Evolutionary conservation across 1,140 invertebrate genomes (phyloP).

Genomic region (Calephelis nemesis): DNA sequence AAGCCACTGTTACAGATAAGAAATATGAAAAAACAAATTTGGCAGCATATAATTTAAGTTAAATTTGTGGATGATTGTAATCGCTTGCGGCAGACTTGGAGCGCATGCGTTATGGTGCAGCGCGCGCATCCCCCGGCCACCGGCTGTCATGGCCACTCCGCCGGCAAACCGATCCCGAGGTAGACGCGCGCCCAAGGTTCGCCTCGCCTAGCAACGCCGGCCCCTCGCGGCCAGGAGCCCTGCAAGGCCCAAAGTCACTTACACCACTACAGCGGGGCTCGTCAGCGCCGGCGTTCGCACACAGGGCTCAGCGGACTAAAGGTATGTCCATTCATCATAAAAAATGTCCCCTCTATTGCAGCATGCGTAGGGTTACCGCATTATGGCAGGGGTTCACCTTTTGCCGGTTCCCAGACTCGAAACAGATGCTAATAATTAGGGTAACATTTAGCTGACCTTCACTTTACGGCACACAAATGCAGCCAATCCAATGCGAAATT

Average conservation of each 20-base stretch:
- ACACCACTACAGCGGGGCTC: conserved; percentile 47
- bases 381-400: conserved; percentile 41
- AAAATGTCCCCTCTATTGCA: conserved; percentile 42
- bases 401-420: conserved; percentile 1
- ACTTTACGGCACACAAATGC: conserved; percentile 39
- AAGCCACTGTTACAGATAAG: neutral
- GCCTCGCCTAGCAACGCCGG: conserved; percentile 66
- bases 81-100: conserved; percentile 49
- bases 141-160: conserved; percentile 62
- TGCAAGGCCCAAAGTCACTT: conserved; percentile 46
- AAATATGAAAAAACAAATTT: neutral
- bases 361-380: conserved; percentile 41
- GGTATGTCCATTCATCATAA: conserved; percentile 44
- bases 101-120: conserved; percentile 63
- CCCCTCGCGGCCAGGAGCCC: conserved; percentile 70
- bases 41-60: conserved; percentile 20
- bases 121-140: conserved; percentile 53
- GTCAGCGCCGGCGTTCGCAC: conserved; percentile 65
- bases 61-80: conserved; percentile 37
- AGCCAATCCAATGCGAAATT: conserved; percentile 20
- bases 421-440: conserved; percentile 8
- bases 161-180: conserved; percentile 65
- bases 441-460: conserved; percentile 46
- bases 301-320: conserved; percentile 65
- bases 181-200: conserved; percentile 61